Conservation (phyloP, 2,797 vertebrate genomes). For the Takifugu rubripes region DNA sequence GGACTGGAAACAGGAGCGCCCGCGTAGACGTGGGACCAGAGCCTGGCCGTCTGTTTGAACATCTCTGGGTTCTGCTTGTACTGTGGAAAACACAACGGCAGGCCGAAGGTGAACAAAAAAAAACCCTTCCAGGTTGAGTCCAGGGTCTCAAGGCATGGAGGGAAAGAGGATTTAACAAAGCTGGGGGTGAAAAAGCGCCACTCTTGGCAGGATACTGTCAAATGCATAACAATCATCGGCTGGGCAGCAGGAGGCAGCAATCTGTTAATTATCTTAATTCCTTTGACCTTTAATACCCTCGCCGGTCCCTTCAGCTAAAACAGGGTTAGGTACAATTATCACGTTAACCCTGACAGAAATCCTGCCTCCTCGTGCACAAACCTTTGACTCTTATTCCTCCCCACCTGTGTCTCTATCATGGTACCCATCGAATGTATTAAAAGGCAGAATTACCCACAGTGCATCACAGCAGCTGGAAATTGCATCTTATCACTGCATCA, state of each 20-base stretch:
- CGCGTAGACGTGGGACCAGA: constrained; percentile 97
- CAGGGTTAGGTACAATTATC: no score
- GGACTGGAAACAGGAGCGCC: constrained; percentile 94
- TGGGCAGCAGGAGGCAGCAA: neutral
- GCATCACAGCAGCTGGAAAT: no score
- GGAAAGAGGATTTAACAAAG: neutral
- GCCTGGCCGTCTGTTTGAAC: constrained; percentile 98
- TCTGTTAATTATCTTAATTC: no score
- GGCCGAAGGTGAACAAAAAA: neutral
- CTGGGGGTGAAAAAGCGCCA: no score
- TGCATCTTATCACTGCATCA: no score
- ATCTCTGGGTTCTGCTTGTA: constrained; percentile 99
- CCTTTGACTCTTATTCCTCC: neutral
- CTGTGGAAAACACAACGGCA: constrained; percentile 62
- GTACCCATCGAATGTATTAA: neutral
- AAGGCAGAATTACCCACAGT: neutral
- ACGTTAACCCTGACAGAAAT: no score
- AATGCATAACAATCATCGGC: neutral
- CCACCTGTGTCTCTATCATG: neutral
- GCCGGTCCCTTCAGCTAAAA: no score
- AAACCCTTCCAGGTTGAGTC: neutral
- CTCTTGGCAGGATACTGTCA: neutral
- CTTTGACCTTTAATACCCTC: no score
- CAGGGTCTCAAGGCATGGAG: neutral
- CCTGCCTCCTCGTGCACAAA: neutral